Percentiles rank a stretch among this genome's conserved stretches.
phyloP scores from a whole-genome alignment of 2,797 vertebrate genomes.

The Tangara arthus region DNA sequence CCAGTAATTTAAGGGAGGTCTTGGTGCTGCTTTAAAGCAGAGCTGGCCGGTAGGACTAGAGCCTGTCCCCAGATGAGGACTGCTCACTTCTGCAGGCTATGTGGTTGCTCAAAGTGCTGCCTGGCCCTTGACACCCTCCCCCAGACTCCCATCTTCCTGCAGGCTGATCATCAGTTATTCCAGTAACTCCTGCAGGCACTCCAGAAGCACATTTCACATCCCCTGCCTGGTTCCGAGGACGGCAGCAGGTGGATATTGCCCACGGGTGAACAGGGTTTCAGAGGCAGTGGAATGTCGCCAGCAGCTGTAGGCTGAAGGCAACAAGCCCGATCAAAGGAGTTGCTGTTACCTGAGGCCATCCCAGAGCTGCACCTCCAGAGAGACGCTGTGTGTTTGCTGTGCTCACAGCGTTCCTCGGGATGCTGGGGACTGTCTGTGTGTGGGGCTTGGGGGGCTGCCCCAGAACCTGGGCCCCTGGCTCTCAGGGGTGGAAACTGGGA shows the following conservation, averaged over 20 bases:
- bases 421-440: neutral
- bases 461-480: too few species aligned
- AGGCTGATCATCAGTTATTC: neutral
- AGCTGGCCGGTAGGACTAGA: neutral
- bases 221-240: neutral
- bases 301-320: slow-evolving; percentile 37
- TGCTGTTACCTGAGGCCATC: slow-evolving; percentile 10
- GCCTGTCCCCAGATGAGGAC: neutral
- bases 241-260: slow-evolving; percentile 1
- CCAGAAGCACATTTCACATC: neutral
- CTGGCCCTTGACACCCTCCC: neutral
- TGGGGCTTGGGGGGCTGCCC: neutral
- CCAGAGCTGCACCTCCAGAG: neutral
- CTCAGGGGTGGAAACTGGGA: rapidly evolving
- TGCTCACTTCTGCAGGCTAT: neutral
- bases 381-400: neutral
- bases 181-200: neutral
- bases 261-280: neutral
- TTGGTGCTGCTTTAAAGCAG: neutral
- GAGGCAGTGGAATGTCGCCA: neutral
- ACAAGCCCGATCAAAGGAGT: slow-evolving; percentile 39
- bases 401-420: neutral
- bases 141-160: neutral
- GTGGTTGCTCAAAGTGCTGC: neutral
- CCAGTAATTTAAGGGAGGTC: neutral